Conservation (phyloP, 2,888 invertebrate species). For the Lamellibrachia columna region DNA sequence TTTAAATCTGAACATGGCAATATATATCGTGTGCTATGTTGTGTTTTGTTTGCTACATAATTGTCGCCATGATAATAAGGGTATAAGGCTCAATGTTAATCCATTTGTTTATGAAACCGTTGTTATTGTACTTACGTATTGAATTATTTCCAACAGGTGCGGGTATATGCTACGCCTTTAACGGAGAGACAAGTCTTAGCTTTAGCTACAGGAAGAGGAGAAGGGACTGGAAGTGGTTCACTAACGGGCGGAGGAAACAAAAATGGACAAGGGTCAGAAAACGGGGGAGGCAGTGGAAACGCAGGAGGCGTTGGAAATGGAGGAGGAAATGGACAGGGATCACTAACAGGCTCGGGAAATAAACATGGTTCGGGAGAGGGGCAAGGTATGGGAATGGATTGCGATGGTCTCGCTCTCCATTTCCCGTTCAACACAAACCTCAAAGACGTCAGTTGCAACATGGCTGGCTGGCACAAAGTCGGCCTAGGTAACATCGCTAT, state of each 20-base stretch:
- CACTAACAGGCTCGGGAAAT: not conserved
- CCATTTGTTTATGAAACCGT: not conserved
- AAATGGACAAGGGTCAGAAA: not conserved
- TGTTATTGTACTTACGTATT: not conserved
- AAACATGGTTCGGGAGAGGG: not conserved
- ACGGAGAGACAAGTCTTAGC: not conserved
- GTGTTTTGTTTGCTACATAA: no score
- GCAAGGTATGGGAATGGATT: not conserved
- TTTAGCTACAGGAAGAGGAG: not conserved
- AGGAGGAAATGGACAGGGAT: not conserved
- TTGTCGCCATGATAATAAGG: no score
- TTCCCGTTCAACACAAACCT: not conserved
- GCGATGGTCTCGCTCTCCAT: not conserved
- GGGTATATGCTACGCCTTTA: not conserved
- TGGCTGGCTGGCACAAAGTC: not conserved
- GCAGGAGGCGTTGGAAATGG: not conserved
- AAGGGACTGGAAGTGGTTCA: not conserved
- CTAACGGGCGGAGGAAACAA: not conserved
- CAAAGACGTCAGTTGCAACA: not conserved
- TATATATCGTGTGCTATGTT: no score
- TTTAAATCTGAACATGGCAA: no score
- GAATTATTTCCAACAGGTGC: not conserved
- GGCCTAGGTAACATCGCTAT: not conserved
- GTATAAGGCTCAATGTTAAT: no score
- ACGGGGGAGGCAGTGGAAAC: not conserved